A percentile compares a stretch with the other conserved stretches of the same genome.
Conservation (phyloP, 2,797 vertebrate genomes). For the Lithobates pipiens region DNA sequence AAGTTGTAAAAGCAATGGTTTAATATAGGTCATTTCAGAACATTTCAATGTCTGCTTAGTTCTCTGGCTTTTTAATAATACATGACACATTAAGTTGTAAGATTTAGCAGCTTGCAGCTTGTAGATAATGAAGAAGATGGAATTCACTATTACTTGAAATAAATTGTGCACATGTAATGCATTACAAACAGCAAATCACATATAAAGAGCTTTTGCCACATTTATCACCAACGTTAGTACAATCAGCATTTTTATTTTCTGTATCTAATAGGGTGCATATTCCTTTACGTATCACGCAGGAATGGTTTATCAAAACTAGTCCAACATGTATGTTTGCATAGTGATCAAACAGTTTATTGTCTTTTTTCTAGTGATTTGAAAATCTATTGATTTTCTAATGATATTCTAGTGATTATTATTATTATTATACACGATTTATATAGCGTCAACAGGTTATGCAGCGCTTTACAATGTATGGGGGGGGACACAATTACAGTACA, state of each 20-base stretch:
- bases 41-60: slow-evolving; percentile 40
- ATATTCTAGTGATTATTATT: no score
- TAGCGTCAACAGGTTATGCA: no score
- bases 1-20: background rate
- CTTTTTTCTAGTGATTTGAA: no score
- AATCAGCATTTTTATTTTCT: background rate
- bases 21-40: slow-evolving; percentile 48
- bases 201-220: background rate
- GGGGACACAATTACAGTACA: no score
- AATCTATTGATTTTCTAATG: no score
- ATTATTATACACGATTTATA: no score
- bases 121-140: slow-evolving; percentile 52
- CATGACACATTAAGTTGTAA: slow-evolving; percentile 53
- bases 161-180: slow-evolving; percentile 37
- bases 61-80: slow-evolving; percentile 47
- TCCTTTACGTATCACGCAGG: background rate
- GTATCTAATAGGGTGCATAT: background rate
- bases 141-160: slow-evolving; percentile 40
- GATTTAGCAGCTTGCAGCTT: slow-evolving; percentile 52
- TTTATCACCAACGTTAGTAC: background rate
- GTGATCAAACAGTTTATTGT: no score
- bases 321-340: no score
- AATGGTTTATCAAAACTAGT: no score
- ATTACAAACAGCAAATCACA: background rate
- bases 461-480: no score